Percentiles rank a stretch among this genome's conserved stretches.
Conservation (phyloP, 2,797 vertebrate genomes). For the Enteromius radiatus region DNA sequence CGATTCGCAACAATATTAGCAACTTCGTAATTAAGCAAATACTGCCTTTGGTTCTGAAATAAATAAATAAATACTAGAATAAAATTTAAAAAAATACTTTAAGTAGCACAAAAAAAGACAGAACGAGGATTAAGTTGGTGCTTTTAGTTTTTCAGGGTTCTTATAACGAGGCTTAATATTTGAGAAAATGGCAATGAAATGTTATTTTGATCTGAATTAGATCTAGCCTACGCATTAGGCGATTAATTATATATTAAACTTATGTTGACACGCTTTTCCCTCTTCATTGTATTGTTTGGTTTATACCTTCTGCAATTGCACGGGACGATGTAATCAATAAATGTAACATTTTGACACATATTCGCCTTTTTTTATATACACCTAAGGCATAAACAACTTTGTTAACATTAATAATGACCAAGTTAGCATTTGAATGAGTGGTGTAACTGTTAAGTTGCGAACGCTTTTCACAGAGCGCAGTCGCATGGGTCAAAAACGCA, state of each 20-base stretch:
- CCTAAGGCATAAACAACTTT: background rate
- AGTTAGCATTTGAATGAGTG: background rate
- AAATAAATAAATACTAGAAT: background rate
- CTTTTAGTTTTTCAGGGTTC: too few relatives aligned
- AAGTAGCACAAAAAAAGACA: background rate
- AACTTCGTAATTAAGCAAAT: background rate
- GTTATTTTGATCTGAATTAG: background rate
- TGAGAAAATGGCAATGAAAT: background rate
- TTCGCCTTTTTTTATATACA: background rate
- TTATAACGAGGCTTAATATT: background rate
- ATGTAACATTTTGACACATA: background rate
- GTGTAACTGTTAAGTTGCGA: background rate
- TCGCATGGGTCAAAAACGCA: background rate
- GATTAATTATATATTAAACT: background rate
- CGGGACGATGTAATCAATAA: background rate
- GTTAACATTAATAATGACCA: background rate
- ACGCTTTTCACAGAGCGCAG: background rate
- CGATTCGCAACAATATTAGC: background rate
- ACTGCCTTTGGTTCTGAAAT: background rate
- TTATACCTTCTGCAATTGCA: too few relatives aligned
- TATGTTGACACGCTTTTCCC: background rate
- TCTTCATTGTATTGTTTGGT: background rate
- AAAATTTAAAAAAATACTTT: too few relatives aligned
- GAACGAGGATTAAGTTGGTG: background rate
- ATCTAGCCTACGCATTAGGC: background rate